Conservation (phyloP, 2,113 vertebrate species). For the Hypomesus transpacificus region DNA sequence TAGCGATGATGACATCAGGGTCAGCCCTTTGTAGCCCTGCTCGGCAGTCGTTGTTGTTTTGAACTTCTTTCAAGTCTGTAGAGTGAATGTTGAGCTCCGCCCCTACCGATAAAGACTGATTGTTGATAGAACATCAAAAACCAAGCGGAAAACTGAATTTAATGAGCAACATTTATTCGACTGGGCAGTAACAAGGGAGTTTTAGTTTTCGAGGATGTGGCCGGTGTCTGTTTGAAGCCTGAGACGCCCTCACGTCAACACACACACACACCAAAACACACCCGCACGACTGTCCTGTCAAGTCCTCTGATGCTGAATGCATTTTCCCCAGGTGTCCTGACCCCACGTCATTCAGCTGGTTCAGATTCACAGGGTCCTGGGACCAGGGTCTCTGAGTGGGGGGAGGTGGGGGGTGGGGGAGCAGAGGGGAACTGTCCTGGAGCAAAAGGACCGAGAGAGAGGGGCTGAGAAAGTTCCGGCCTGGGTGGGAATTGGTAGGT, state of each 20-base stretch:
- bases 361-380: constrained; percentile 55
- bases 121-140: no score
- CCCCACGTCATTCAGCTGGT: constrained; percentile 47
- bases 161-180: no score
- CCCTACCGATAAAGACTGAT: no score
- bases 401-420: constrained; percentile 35
- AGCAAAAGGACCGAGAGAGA: constrained; percentile 1
- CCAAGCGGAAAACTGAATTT: no score
- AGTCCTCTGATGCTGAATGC: constrained; percentile 11
- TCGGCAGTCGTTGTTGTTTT: constrained; percentile 25
- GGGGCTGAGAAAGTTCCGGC: background rate
- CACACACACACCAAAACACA: background rate
- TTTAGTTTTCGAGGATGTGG: constrained; percentile 50
- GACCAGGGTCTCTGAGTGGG: background rate
- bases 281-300: background rate
- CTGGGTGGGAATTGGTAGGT: constrained; percentile 44
- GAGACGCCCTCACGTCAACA: background rate
- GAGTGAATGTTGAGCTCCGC: background rate
- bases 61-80: constrained; percentile 47
- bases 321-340: constrained; percentile 46
- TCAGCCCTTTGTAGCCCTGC: no score
- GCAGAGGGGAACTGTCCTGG: constrained; percentile 28
- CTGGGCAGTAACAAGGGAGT: background rate
- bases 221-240: constrained; percentile 50
- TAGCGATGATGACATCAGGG: no score